These are phyloP conservation scores for Charadrius vociferus DNA, from an alignment of 2,113 vertebrate species.

Conservation along the genomic window DNA sequence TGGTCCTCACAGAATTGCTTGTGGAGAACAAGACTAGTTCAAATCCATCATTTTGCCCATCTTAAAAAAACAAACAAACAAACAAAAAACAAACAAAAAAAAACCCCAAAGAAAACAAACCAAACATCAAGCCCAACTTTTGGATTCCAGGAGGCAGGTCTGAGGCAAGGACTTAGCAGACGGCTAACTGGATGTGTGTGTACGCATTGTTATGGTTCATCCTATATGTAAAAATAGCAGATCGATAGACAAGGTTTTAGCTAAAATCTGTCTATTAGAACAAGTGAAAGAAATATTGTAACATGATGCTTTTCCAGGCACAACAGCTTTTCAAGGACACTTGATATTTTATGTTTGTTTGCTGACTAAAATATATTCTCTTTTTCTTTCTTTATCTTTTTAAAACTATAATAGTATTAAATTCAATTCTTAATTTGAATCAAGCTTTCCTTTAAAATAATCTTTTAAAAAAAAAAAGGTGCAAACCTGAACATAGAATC, in stretches of 20 bases:
- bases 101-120: not conserved
- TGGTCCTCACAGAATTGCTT: not conserved
- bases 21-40: not conserved
- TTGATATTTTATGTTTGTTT: not conserved
- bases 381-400: not conserved
- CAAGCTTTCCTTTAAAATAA: not conserved
- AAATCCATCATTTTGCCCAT: not conserved
- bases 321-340: not conserved
- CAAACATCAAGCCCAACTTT: not conserved
- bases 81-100: not conserved
- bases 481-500: not conserved
- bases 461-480: not conserved
- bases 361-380: not conserved
- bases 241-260: not conserved
- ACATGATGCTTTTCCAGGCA: not conserved
- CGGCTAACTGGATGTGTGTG: not conserved
- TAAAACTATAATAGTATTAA: not conserved
- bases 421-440: not conserved
- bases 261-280: not conserved
- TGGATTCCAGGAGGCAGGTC: not conserved
- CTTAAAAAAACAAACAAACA: not conserved
- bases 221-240: not conserved
- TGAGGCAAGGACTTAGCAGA: not conserved
- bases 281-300: not conserved
- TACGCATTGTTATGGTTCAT: not conserved